Percentiles rank a stretch among this genome's conserved stretches.
Evolutionary conservation across 2,888 invertebrate species (phyloP).

Genomic region (Drosophila austrosaltans): DNA sequence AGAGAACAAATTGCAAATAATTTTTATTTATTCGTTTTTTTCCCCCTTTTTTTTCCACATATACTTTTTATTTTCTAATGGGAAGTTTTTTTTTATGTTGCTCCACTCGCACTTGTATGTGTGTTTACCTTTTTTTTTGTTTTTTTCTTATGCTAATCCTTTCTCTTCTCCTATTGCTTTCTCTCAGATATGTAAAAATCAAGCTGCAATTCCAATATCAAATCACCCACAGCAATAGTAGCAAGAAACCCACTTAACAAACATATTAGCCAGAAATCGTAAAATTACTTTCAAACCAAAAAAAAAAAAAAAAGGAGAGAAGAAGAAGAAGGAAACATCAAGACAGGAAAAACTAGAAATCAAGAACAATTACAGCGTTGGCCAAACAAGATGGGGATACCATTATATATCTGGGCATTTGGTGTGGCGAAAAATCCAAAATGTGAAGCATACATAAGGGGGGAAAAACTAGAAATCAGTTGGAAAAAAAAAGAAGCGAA

Average conservation of each 20-base stretch:
- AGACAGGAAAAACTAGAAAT: too few relatives aligned
- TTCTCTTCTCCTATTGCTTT: neutral
- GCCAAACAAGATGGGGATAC: neutral
- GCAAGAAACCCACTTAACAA: slow-evolving; percentile 1
- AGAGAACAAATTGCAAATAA: slow-evolving; percentile 37
- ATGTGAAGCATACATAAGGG: neutral
- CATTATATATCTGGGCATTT: neutral
- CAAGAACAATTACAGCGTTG: neutral
- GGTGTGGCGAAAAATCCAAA: neutral
- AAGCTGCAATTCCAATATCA: slow-evolving; percentile 1
- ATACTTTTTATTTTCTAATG: slow-evolving; percentile 8
- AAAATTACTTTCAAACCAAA: neutral
- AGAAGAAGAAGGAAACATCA: neutral
- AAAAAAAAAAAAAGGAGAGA: neutral
- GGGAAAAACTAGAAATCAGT: neutral
- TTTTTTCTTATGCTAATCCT: neutral
- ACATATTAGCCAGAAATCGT: neutral
- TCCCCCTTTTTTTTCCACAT: slow-evolving; percentile 30
- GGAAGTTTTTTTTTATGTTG: too few relatives aligned
- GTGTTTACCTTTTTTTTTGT: neutral
- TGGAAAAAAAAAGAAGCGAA: neutral
- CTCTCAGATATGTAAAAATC: slow-evolving; percentile 8
- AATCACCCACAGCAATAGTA: slow-evolving; percentile 8
- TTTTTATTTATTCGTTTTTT: slow-evolving; percentile 33
- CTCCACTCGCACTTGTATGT: too few relatives aligned